Evolutionary conservation across 2,113 vertebrate genomes (phyloP), one percentile per base, ranked within the genome.

Genomic region (Tychaedon coryphoeus): DNA sequence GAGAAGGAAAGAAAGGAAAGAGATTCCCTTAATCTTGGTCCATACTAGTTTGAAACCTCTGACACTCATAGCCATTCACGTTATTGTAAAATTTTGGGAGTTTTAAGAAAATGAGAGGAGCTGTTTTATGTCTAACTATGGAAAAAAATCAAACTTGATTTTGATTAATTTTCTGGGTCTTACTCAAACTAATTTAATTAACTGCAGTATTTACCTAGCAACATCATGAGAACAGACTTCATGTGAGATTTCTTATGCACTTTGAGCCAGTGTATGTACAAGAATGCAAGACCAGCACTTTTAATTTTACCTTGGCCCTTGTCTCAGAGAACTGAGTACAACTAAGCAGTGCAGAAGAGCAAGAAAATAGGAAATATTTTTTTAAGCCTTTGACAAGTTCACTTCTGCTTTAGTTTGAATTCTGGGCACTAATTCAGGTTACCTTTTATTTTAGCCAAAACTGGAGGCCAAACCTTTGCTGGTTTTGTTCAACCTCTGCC

Each of bases 351-450:
- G n/a, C 75, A 73, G 42, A 88, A 34, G 65, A 81, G 40, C 81
- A 83, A 62, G 78, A 95, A 92, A 95, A 93, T 91, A 93, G 82
- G 88, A 86, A 93, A 62, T 86, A 87, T 71, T 86, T 95, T 91
- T 79, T 92, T 14, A 88, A 95, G 71, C 29, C 78, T 87, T 69
- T 95, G 93, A 95, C 95, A 96, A 93, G 90, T 76, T 75, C 34
- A 74, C 22, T 82, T 88, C 91, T 90, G 91, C 65, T 90, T 90
- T 67, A 86, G 60, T 81, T 82, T 78, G 71, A 79, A 73, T 96
- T 92, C 92, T 88, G 78, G 85, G 54, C 87, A 95, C n/a, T 58
- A 26, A 42, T 85, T 72, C 73, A 86, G 78, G 60, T 83, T 66
- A 75, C 26, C 36, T 95, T 54, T 75, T 94, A 65, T 76, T 97